phyloP scores from a whole-genome alignment of 2,888 invertebrate species.

The Hypena proboscidalis region DNA sequence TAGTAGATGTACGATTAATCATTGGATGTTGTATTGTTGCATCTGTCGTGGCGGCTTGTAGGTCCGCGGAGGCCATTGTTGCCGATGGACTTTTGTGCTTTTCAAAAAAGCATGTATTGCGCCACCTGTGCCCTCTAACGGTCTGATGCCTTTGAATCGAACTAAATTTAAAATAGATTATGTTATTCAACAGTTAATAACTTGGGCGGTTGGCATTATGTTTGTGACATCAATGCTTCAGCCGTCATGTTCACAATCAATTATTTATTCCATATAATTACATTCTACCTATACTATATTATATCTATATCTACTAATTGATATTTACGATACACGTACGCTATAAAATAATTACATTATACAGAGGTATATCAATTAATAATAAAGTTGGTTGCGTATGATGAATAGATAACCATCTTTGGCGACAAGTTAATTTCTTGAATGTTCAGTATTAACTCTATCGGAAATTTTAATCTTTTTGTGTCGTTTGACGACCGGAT shows the following conservation, averaged over 20 bases:
- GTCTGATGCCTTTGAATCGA: constrained; percentile 46
- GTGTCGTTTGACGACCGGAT: no score
- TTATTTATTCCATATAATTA: no score
- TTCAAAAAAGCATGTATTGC: constrained; percentile 61
- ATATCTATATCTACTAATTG: no score
- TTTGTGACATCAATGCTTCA: constrained; percentile 11
- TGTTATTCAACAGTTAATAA: constrained; percentile 39
- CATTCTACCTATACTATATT: no score
- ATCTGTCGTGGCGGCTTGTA: constrained; percentile 76
- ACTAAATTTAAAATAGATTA: constrained; percentile 57
- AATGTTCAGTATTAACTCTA: no score
- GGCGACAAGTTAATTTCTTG: no score
- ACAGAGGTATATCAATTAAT: no score
- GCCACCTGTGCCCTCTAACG: constrained; percentile 71
- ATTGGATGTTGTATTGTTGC: constrained; percentile 74
- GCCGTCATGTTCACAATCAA: constrained; percentile 1
- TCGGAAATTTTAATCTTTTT: no score
- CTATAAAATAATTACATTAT: no score
- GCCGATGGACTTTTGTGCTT: constrained; percentile 59
- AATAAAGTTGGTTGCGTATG: no score
- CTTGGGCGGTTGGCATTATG: constrained; percentile 18
- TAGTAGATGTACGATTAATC: constrained; percentile 79
- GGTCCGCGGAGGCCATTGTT: constrained; percentile 69
- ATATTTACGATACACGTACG: no score
- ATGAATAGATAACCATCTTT: no score